Base-by-base conservation (phyloP, 2,113 vertebrate genomes). In the Anarhynchus alexandrinus region DNA sequence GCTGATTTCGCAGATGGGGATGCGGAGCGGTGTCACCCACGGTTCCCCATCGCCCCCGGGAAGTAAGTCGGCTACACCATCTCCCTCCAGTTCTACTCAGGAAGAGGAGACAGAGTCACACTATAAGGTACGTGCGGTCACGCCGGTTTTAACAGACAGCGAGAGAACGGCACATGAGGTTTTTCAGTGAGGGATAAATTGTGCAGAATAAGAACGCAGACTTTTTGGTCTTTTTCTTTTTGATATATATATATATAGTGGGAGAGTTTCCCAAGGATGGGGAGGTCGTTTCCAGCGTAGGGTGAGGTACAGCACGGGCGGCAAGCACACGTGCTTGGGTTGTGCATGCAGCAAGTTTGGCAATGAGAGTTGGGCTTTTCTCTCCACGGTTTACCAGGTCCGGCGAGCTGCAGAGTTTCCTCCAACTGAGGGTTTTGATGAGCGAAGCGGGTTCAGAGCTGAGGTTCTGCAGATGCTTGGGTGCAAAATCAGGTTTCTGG, bases 51-150 rank as follows among this genome's bases (percentile, higher is more conserved):
- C 99, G 2, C 99, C 99, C 93, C 99, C 99, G 0, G 99, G 99
- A 94, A 99, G 99, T 98, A 99, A 99, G 96, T 99, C 99, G 45
- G 99, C 99, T 49, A 99, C 99, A 30, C 99, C 99, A 64, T 99
- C 99, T 90, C 99, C 99, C 97, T 99, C 99, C 92, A 99, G 99
- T 86, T 99, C 99, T 88, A 99, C 99, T 92, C 99, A 99, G 98
- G 99, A 99, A 98, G 99, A 99, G 98, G 99, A 99, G 96, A 98
- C 98, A 11, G 99, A 99, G 97, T 98, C 98, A 59, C 99, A 99
- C 96, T 98, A 97, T 57, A 99, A 99, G 99, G 99, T 99, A 99
- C 11, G 97, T 54, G 74, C 45, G 8, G 77, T 11, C n/a, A 15
- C 13, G 1, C n/a, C 42, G n/a, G n/a, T 40, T 40, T 40, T 45